Conservation (phyloP, 2,113 vertebrate genomes). For the Actenoides hombroni region DNA sequence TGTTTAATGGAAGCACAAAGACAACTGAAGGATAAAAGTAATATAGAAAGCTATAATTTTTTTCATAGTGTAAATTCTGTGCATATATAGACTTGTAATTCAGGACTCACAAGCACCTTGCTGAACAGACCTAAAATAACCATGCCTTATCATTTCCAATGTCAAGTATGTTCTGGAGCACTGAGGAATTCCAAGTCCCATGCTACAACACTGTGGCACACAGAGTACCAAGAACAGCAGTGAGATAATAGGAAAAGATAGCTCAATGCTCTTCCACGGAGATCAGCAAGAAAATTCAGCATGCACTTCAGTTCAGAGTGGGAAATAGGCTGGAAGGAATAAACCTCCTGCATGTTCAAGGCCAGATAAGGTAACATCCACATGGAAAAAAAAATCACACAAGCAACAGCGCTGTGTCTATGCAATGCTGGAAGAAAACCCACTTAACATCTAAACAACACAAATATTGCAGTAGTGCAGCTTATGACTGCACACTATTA, state of each 20-base stretch:
- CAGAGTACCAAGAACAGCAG: background rate
- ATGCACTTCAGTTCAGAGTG: background rate
- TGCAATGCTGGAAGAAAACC: background rate
- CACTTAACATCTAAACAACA: background rate
- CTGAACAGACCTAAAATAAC: background rate
- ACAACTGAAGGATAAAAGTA: background rate
- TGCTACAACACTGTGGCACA: background rate
- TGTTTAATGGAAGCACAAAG: too few relatives aligned
- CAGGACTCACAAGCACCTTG: background rate
- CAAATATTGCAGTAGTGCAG: background rate
- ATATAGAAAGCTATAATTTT: background rate
- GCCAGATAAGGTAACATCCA: background rate
- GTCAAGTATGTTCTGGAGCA: background rate
- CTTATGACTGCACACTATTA: background rate
- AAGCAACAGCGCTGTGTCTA: background rate
- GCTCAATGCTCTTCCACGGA: background rate
- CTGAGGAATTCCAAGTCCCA: background rate
- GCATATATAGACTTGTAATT: background rate
- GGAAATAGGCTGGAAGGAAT: constrained; percentile 9
- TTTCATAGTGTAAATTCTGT: background rate
- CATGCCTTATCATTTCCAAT: background rate
- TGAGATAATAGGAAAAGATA: background rate
- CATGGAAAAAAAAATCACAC: background rate
- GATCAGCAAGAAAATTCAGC: background rate
- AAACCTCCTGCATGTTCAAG: background rate